These are phyloP conservation scores for Ichneumon xanthorius DNA, from an alignment of 2,888 invertebrate genomes.

Conservation along the genomic window DNA sequence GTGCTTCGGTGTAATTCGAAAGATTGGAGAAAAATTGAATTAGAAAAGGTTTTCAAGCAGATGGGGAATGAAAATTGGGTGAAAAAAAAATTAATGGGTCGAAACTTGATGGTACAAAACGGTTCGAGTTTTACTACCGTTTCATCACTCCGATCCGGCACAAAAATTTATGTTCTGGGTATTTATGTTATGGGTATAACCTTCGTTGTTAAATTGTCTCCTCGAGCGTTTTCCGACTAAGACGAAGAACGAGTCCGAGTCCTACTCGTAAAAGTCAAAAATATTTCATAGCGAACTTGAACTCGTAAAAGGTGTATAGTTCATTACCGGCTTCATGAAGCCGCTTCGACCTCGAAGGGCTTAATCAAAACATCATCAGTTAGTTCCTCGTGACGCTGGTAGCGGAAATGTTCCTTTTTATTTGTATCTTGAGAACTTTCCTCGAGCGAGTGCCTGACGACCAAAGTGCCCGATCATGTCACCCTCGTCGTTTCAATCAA, in stretches of 20 bases:
- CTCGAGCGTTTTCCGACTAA: constrained; percentile 70
- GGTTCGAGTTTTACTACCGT: constrained; percentile 34
- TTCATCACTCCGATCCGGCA: constrained; percentile 73
- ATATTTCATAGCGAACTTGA: background rate
- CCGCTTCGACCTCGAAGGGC: background rate
- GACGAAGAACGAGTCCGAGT: constrained; percentile 16
- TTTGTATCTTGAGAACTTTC: constrained; percentile 11
- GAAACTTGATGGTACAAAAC: constrained; percentile 80
- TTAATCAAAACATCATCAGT: constrained; percentile 23
- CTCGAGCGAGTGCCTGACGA: constrained; percentile 26
- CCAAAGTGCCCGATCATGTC: constrained; percentile 42
- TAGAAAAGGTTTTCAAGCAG: background rate
- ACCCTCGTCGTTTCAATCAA: constrained; percentile 38
- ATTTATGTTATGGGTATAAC: background rate
- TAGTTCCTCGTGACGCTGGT: background rate
- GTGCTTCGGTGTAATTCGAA: constrained; percentile 3
- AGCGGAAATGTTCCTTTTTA: background rate
- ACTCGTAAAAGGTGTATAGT: background rate
- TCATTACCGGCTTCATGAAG: background rate
- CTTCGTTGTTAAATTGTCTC: constrained; percentile 75
- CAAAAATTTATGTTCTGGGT: constrained; percentile 74
- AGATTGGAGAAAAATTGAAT: constrained; percentile 36
- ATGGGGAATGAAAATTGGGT: constrained; percentile 32
- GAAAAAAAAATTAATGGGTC: constrained; percentile 51
- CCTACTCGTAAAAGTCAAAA: constrained; percentile 4